Evolutionary conservation across 2,888 invertebrate genomes (phyloP).

Genomic region (Cerceris rybyensis): DNA sequence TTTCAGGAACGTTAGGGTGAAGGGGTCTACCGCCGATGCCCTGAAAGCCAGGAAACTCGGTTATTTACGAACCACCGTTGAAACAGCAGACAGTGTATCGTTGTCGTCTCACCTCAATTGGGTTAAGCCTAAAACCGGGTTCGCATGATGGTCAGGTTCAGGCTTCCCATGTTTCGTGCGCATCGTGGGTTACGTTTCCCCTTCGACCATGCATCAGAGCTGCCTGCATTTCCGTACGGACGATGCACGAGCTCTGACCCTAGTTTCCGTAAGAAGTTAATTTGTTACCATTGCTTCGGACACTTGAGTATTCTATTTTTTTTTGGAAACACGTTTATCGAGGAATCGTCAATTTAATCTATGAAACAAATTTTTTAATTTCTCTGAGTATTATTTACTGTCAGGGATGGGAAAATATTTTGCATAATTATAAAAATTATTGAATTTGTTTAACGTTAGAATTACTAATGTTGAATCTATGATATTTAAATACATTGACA

Average conservation of each 20-base stretch:
- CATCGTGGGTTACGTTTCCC: constrained; percentile 54
- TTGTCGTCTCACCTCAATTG: constrained; percentile 70
- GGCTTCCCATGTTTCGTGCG: constrained; percentile 51
- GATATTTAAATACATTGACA: too few species aligned
- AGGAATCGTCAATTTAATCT: neutral
- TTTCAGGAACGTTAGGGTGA: constrained; percentile 44
- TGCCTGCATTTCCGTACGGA: constrained; percentile 56
- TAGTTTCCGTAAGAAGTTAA: constrained; percentile 49
- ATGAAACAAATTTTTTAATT: neutral
- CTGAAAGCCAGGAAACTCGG: constrained; percentile 52
- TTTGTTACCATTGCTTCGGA: constrained; percentile 23
- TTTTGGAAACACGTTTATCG: neutral
- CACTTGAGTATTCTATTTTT: neutral
- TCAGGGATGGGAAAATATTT: neutral
- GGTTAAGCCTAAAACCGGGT: constrained; percentile 69
- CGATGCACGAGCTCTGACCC: constrained; percentile 46
- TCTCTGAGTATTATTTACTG: too few species aligned
- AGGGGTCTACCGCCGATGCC: constrained; percentile 40
- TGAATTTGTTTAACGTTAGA: neutral
- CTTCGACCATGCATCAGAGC: constrained; percentile 63
- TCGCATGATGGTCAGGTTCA: constrained; percentile 64
- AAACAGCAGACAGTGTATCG: constrained; percentile 63
- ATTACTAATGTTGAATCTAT: neutral
- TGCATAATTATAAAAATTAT: neutral
- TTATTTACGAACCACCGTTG: constrained; percentile 66